phyloP scores from a whole-genome alignment of 2,888 invertebrate species.

The Nymphalis urticae region DNA sequence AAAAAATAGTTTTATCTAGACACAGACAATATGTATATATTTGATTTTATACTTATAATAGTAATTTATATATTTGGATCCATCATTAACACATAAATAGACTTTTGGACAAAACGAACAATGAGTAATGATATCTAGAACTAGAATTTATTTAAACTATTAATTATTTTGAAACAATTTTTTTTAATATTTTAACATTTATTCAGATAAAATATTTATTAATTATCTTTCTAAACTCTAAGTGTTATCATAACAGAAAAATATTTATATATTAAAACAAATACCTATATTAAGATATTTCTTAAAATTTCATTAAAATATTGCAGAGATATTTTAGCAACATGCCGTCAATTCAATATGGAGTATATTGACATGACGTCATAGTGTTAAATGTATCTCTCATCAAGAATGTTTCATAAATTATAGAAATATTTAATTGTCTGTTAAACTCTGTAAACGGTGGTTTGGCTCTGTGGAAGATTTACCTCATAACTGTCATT shows the following conservation, averaged over 20 bases:
- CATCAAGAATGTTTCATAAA: no score
- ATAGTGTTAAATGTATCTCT: no score
- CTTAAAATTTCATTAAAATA: neutral
- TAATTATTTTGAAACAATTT: constrained; percentile 6
- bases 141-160: constrained; percentile 1
- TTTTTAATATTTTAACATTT: constrained; percentile 2
- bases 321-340: no score
- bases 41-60: constrained; percentile 11
- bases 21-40: constrained; percentile 9
- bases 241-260: neutral
- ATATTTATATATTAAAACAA: neutral
- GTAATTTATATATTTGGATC: constrained; percentile 7
- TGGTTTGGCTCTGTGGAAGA: no score
- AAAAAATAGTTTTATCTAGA: constrained; percentile 12
- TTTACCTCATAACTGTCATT: no score
- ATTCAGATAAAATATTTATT: constrained; percentile 11
- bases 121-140: constrained; percentile 7
- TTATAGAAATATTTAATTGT: no score
- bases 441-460: no score
- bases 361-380: no score
- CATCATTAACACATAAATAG: constrained; percentile 11
- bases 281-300: neutral
- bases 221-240: constrained; percentile 7
- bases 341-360: no score
- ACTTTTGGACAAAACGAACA: constrained; percentile 4